Conservation (phyloP, 2,113 vertebrate genomes). For the Mobula hypostoma region DNA sequence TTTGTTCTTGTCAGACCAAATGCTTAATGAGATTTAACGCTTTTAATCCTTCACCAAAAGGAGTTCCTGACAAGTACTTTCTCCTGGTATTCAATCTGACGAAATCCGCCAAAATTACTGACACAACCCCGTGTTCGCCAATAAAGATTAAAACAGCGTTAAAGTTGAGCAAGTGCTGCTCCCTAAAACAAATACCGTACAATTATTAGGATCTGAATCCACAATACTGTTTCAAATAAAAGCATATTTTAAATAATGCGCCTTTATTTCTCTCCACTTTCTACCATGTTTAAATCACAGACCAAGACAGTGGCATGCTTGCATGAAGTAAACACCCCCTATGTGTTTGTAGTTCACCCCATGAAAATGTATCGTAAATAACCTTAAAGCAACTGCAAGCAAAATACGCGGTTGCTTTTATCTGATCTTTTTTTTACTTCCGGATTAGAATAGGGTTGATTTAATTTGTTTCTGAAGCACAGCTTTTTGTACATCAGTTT, state of each 20-base stretch:
- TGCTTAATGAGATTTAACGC: not conserved
- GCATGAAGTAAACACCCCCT: not conserved
- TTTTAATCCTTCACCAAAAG: constrained; percentile 17
- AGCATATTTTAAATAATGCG: not conserved
- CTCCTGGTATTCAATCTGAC: constrained; percentile 8
- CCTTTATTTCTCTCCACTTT: not conserved
- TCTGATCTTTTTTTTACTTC: not conserved
- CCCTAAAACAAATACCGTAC: not conserved
- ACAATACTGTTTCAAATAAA: not conserved
- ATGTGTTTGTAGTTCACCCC: not conserved
- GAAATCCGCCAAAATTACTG: not conserved
- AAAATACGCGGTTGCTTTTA: not conserved
- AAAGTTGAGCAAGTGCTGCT: not conserved
- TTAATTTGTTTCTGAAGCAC: not conserved
- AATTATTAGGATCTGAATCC: not conserved
- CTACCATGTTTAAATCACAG: not conserved
- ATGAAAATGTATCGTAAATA: not conserved
- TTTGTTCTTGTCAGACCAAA: not conserved
- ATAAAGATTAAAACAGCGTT: not conserved
- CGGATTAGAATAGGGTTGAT: not conserved
- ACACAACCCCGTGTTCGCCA: not conserved
- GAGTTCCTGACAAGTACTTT: not conserved
- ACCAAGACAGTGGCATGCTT: not conserved
- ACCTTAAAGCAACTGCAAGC: not conserved
- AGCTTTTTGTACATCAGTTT: not conserved